Conservation (phyloP, 2,888 invertebrate genomes). For the Aphidoletes aphidimyza region DNA sequence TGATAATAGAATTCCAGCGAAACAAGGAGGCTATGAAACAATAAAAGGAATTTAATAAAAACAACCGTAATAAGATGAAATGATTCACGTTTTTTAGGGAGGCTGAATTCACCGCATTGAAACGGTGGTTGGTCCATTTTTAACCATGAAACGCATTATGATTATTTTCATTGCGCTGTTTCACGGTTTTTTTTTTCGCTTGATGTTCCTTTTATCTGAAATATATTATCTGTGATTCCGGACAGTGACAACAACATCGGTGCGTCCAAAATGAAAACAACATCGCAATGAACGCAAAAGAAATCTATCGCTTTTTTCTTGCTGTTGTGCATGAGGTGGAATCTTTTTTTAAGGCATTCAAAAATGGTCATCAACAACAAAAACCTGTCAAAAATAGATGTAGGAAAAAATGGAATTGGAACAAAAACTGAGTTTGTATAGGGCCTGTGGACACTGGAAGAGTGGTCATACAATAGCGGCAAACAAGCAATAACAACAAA, state of each 20-base stretch:
- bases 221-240: not conserved
- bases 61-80: not conserved
- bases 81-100: not conserved
- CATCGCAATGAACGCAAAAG: not conserved
- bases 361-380: not conserved
- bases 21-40: not conserved
- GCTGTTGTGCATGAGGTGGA: no score
- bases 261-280: not conserved
- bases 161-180: slow-evolving; percentile 11
- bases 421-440: no score
- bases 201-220: not conserved
- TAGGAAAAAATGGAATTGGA: no score
- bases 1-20: no score
- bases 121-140: not conserved
- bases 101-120: no score
- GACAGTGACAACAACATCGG: not conserved
- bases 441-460: no score
- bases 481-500: not conserved
- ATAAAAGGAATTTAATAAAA: not conserved
- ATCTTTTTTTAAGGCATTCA: no score
- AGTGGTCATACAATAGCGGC: no score
- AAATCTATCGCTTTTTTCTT: no score
- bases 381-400: not conserved
- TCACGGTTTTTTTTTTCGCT: not conserved
- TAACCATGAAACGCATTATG: not conserved